These are phyloP conservation scores for Apis cerana DNA, from an alignment of 1,140 invertebrate species.

Conservation along the genomic window DNA sequence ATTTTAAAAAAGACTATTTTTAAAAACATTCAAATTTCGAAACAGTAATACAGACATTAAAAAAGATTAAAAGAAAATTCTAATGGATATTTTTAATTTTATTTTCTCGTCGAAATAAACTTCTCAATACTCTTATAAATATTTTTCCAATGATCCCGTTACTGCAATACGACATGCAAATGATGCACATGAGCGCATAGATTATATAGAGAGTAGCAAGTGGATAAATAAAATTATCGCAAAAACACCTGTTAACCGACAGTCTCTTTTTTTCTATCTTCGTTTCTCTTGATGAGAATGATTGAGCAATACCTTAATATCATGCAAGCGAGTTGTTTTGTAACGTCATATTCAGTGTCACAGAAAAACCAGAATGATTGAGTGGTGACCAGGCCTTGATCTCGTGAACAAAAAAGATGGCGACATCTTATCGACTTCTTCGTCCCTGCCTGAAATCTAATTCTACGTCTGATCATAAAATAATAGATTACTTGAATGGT, in stretches of 20 bases:
- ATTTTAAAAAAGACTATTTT: too few species aligned
- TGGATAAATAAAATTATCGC: neutral
- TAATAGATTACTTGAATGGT: neutral
- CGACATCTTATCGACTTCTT: neutral
- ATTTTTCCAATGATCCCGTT: neutral
- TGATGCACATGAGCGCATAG: neutral
- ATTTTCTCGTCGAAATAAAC: neutral
- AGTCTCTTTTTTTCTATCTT: neutral
- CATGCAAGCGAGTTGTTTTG: slow-evolving; percentile 6
- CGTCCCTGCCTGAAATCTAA: neutral
- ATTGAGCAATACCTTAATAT: slow-evolving; percentile 29
- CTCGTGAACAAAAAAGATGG: neutral
- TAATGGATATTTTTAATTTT: too few species aligned
- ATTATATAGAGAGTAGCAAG: neutral
- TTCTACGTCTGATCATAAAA: neutral
- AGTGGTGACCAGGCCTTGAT: slow-evolving; percentile 38
- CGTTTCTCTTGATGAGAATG: neutral
- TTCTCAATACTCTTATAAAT: neutral
- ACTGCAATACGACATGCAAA: neutral
- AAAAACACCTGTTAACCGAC: slow-evolving; percentile 2
- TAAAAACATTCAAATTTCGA: too few species aligned
- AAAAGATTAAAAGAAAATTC: too few species aligned
- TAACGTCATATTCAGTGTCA: neutral
- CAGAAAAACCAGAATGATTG: slow-evolving; percentile 27
- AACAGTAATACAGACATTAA: too few species aligned